Base-by-base conservation (phyloP, 2,797 vertebrate genomes). In the Podarcis siculus region DNA sequence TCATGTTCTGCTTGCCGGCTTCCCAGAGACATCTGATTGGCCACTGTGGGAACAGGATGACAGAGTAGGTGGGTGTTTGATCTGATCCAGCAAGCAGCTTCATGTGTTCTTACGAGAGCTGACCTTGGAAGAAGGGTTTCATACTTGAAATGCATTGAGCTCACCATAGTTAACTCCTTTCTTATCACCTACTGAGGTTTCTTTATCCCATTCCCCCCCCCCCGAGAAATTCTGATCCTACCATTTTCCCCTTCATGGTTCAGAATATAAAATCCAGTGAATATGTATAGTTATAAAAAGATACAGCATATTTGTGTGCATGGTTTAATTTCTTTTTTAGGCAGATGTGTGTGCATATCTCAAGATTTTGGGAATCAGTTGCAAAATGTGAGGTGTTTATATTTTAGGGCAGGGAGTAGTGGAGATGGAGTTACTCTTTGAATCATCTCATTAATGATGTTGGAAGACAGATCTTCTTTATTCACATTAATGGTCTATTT, bases 401-500 rank as follows among this genome's bases (percentile, higher is more conserved):
- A 25, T 27, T 76, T 81, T 81, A 66, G 30, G 35, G 42, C 27
- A 83, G 75, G 81, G 35, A 90, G 13, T 67, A 61, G 69, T 0
- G 23, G 39, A 89, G 58, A 37, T 89, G 12, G 79, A 91, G 89
- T 93, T 91, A 64, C 87, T 90, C 35, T 79, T 39, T 83, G 88
- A 93, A 93, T 89, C 13, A 91, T 88, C 85, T 55, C 27, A 87
- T 94, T 94, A 88, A 89, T 87, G 89, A 92, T 95, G 87, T 94
- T 76, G 89, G 71, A 81, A 75, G 94, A 64, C 92, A 87, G 78
- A 64, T 95, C 84, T 66, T 90, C 78, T 83, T 87, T 92, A 91
- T 95, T 93, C 91, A 86, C 49, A 0, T 58, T 91, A 93, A 90
- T 92, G 94, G 90, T 94, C 85, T 89, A 19, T 91, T 96, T 95